Evolutionary conservation across 2,113 vertebrate species (phyloP).

Genomic region (Cnemophilus loriae): DNA sequence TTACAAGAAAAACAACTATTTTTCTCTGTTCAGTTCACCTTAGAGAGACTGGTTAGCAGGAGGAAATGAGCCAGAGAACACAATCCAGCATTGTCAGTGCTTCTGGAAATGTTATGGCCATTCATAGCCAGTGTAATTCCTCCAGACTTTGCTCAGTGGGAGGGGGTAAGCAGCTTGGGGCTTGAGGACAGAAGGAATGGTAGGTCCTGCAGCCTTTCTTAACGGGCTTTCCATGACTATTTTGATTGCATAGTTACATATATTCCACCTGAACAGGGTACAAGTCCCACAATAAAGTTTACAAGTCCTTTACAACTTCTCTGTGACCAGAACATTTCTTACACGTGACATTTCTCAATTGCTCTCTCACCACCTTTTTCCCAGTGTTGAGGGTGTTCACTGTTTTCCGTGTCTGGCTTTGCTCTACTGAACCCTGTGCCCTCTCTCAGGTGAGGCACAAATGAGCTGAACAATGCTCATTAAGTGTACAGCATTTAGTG

Average conservation of each 20-base stretch:
- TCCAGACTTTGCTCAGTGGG: neutral
- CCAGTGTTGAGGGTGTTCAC: accelerated
- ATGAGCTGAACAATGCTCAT: neutral
- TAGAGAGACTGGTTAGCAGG: neutral
- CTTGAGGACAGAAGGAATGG: neutral
- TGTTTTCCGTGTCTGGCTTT: neutral
- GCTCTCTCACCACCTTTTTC: neutral
- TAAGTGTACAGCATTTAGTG: neutral
- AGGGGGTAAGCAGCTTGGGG: neutral
- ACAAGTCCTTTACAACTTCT: neutral
- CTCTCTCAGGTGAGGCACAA: neutral
- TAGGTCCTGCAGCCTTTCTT: neutral
- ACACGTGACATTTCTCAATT: neutral
- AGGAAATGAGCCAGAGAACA: neutral
- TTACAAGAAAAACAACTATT: neutral
- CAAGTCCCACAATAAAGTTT: neutral
- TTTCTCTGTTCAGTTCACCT: neutral
- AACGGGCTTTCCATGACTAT: neutral
- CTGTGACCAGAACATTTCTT: neutral
- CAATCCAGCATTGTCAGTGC: neutral
- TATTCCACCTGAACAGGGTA: neutral
- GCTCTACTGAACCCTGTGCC: neutral
- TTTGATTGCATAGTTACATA: neutral
- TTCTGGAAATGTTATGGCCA: neutral
- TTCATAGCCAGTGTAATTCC: neutral